A percentile compares a stretch with the other conserved stretches of the same genome.
Evolutionary conservation across 2,797 vertebrate genomes (phyloP).

Genomic region (Acrossocheilus wenchowensis): DNA sequence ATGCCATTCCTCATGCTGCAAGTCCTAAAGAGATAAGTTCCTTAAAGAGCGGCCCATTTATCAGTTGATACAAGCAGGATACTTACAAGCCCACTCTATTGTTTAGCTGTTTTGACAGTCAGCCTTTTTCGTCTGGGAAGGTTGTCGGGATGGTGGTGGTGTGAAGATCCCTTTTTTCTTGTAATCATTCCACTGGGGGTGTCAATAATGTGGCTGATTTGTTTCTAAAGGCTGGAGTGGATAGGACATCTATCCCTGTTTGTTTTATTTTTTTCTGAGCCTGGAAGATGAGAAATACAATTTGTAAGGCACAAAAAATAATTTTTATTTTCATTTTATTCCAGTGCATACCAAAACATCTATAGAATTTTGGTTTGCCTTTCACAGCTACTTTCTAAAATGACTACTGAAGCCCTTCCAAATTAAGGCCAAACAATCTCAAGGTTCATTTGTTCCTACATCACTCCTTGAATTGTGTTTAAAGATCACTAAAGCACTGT

Average conservation of each 20-base stretch:
- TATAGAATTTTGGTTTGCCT: background rate
- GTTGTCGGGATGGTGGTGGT: slow-evolving; percentile 50
- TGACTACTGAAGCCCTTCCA: slow-evolving; percentile 4
- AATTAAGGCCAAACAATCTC: slow-evolving; percentile 40
- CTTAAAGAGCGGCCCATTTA: slow-evolving; percentile 99
- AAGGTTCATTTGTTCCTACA: slow-evolving; percentile 53
- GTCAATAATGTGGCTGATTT: slow-evolving; percentile 64
- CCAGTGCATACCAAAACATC: background rate
- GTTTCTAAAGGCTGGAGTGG: slow-evolving; percentile 48
- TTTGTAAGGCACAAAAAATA: background rate
- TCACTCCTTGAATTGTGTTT: slow-evolving; percentile 41
- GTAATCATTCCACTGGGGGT: slow-evolving; percentile 65
- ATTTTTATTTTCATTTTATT: background rate
- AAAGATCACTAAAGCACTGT: slow-evolving; percentile 53
- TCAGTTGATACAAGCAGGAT: slow-evolving; percentile 94
- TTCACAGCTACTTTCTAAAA: slow-evolving; percentile 1
- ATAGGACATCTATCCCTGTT: slow-evolving; percentile 41
- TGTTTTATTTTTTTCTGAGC: slow-evolving; percentile 14
- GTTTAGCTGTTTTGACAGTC: slow-evolving; percentile 91
- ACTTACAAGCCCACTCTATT: slow-evolving; percentile 92
- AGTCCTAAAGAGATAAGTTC: slow-evolving; percentile 99
- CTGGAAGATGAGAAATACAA: slow-evolving; percentile 1
- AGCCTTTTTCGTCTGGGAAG: slow-evolving; percentile 70
- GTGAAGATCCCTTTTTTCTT: slow-evolving; percentile 53
- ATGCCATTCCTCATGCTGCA: slow-evolving; percentile 98